Conservation (phyloP, 2,797 vertebrate species). For the Psittacula derbiana region DNA sequence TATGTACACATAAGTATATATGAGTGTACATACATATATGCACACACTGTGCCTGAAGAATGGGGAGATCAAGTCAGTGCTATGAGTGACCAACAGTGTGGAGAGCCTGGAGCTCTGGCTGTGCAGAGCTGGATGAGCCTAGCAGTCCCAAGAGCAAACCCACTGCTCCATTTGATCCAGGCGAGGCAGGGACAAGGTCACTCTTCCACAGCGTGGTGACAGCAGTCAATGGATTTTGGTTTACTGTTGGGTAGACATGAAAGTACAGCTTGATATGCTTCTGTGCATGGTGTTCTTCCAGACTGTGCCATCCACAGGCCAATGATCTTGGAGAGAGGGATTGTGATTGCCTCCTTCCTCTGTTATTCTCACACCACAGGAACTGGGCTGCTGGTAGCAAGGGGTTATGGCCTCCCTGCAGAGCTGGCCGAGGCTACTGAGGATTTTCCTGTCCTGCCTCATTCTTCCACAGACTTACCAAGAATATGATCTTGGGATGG, state of each 20-base stretch:
- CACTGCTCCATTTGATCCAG: accelerated
- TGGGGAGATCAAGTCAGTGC: background rate
- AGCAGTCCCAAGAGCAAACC: background rate
- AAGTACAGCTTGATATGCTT: background rate
- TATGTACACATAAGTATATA: accelerated
- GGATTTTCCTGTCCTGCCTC: background rate
- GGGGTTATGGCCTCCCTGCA: background rate
- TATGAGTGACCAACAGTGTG: background rate
- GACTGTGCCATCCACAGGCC: background rate
- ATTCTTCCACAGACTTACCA: background rate
- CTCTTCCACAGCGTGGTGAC: background rate
- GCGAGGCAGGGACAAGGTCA: background rate
- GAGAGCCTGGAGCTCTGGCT: background rate
- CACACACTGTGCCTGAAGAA: background rate
- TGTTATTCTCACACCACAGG: background rate
- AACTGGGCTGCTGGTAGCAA: background rate
- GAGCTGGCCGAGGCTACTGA: background rate
- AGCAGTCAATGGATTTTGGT: background rate
- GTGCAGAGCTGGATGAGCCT: background rate
- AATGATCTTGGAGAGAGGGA: background rate
- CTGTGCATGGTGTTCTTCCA: background rate
- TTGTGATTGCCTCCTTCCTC: background rate
- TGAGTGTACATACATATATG: background rate
- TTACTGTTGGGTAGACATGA: background rate
- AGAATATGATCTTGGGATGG: background rate